These are phyloP conservation scores for Lochmaea capreae DNA, from an alignment of 2,888 invertebrate species.

Conservation along the genomic window DNA sequence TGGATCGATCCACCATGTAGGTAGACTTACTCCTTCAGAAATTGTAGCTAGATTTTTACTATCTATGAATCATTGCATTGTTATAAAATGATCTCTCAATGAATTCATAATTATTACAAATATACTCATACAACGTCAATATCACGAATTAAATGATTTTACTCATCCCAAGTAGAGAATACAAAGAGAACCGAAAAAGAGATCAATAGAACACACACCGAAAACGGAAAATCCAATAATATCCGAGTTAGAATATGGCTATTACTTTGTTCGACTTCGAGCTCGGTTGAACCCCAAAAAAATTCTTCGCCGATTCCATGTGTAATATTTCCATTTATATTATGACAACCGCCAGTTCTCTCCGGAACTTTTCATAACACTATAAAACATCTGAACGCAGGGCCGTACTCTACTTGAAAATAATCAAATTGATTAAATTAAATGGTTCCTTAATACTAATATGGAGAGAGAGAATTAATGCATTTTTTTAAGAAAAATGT, in stretches of 20 bases:
- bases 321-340: slow-evolving; percentile 31
- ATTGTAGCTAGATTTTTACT: no score
- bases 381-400: slow-evolving; percentile 14
- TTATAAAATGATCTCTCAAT: no score
- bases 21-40: no score
- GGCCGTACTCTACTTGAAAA: neutral
- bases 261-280: slow-evolving; percentile 21
- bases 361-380: slow-evolving; percentile 17
- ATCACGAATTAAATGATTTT: neutral
- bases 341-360: slow-evolving; percentile 27
- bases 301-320: slow-evolving; percentile 18
- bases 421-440: no score
- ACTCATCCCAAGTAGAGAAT: neutral
- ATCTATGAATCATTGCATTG: no score
- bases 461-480: no score
- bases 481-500: no score
- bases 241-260: slow-evolving; percentile 19
- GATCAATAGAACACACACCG: slow-evolving; percentile 16
- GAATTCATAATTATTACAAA: neutral
- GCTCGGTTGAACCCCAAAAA: slow-evolving; percentile 21
- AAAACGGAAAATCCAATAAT: slow-evolving; percentile 21
- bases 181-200: slow-evolving; percentile 2
- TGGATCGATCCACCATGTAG: no score
- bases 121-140: neutral
- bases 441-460: no score